Evolutionary conservation across 2,113 vertebrate genomes (phyloP).

Genomic region (Pelodiscus sinensis): DNA sequence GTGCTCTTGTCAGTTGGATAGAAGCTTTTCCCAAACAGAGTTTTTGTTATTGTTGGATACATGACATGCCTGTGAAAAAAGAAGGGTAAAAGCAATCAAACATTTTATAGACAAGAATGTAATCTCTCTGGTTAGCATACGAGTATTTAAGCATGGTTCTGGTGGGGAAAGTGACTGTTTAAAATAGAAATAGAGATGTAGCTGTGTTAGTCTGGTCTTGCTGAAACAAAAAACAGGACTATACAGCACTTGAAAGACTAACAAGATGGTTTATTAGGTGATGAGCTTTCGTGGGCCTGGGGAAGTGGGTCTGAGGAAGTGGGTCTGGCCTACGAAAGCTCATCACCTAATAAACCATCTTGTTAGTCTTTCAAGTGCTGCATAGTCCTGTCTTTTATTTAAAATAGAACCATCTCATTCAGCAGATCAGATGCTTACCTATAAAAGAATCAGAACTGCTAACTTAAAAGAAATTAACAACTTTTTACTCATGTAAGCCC

Average conservation of each 20-base stretch:
- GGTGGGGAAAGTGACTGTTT: not conserved
- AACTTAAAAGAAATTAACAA: not conserved
- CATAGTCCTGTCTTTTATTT: no score
- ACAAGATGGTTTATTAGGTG: no score
- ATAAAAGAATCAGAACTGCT: not conserved
- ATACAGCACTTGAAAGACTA: no score
- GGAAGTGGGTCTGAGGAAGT: no score
- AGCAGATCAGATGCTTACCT: not conserved
- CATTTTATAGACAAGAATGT: not conserved
- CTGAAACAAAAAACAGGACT: no score
- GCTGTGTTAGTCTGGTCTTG: no score
- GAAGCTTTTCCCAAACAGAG: conserved; percentile 73
- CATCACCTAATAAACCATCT: no score
- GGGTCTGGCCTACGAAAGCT: no score
- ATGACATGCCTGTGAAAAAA: conserved; percentile 63
- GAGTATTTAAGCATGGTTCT: not conserved
- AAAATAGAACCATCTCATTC: not conserved
- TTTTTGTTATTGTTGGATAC: conserved; percentile 75
- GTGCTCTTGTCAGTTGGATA: conserved; percentile 26
- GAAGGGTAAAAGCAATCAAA: not conserved
- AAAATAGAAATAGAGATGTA: not conserved
- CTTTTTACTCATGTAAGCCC: not conserved
- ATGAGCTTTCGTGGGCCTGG: no score
- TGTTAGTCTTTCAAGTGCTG: no score
- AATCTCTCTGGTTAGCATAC: not conserved